Conservation (phyloP, 2,113 vertebrate genomes). For the Charina bottae region DNA sequence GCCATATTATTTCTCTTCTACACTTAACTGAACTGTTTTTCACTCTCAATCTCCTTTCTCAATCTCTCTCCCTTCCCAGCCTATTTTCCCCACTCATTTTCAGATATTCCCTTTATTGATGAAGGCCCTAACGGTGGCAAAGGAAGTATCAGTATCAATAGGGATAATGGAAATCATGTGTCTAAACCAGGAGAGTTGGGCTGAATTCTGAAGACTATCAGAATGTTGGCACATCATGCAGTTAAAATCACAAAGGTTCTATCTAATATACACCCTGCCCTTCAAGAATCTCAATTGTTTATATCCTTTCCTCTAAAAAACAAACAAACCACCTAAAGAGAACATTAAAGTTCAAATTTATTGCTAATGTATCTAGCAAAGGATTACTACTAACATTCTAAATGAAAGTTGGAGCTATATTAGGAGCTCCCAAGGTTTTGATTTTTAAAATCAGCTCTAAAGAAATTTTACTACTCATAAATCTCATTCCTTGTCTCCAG, state of each 20-base stretch:
- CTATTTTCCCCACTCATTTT: neutral
- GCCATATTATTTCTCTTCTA: neutral
- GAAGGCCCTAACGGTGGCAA: neutral
- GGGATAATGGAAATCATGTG: neutral
- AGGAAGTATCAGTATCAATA: neutral
- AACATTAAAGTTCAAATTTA: constrained; percentile 44
- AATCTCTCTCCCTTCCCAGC: neutral
- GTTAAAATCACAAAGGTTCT: neutral
- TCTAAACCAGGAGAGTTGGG: no score
- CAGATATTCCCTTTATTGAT: neutral
- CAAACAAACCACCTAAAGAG: constrained; percentile 15
- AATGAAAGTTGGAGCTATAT: constrained; percentile 34
- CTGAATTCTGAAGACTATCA: no score
- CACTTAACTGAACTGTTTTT: neutral
- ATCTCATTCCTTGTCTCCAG: neutral
- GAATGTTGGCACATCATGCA: neutral
- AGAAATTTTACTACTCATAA: constrained; percentile 39
- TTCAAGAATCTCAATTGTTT: constrained; percentile 8
- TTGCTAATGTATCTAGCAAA: constrained; percentile 27
- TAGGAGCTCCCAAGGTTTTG: constrained; percentile 20
- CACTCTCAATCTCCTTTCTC: neutral
- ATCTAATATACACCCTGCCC: neutral
- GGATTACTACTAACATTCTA: constrained; percentile 36
- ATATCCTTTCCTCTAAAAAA: constrained; percentile 27
- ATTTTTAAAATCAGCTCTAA: constrained; percentile 35